Evolutionary conservation across 2,797 vertebrate species (phyloP).

Genomic region (Lutjanus campechanus): DNA sequence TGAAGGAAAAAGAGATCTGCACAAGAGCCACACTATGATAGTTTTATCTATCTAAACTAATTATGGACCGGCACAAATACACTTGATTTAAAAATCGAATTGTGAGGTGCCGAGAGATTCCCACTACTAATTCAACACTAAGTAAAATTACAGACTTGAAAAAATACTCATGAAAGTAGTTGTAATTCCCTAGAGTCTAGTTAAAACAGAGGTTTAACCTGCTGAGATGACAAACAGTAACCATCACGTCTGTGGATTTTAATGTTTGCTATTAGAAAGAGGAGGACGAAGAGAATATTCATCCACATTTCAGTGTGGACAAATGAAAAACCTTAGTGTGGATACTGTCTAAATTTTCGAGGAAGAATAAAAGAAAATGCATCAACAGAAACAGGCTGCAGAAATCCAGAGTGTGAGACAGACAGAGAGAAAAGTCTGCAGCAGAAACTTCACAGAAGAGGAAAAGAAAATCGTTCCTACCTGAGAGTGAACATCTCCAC

Average conservation of each 20-base stretch:
- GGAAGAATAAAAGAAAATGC: slow-evolving; percentile 1
- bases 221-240: background rate
- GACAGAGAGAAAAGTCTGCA: slow-evolving; percentile 25
- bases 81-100: no score
- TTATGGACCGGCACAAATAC: no score
- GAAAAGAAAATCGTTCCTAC: slow-evolving; percentile 79
- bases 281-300: background rate
- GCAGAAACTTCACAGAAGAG: slow-evolving; percentile 19
- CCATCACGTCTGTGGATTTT: background rate
- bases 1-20: no score
- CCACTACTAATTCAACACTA: no score
- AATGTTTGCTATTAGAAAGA: background rate
- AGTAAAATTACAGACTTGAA: no score
- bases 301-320: background rate
- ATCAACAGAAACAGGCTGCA: slow-evolving; percentile 17
- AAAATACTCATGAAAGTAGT: no score
- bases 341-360: background rate
- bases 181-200: no score
- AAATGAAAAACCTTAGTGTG: background rate
- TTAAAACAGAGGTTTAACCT: background rate
- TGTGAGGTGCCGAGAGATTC: no score
- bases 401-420: slow-evolving; percentile 9
- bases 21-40: no score
- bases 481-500: slow-evolving; percentile 95
- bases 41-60: no score